These are phyloP conservation scores for Trissonchulus latispiculum DNA, from an alignment of 2,888 invertebrate genomes.

Conservation along the genomic window DNA sequence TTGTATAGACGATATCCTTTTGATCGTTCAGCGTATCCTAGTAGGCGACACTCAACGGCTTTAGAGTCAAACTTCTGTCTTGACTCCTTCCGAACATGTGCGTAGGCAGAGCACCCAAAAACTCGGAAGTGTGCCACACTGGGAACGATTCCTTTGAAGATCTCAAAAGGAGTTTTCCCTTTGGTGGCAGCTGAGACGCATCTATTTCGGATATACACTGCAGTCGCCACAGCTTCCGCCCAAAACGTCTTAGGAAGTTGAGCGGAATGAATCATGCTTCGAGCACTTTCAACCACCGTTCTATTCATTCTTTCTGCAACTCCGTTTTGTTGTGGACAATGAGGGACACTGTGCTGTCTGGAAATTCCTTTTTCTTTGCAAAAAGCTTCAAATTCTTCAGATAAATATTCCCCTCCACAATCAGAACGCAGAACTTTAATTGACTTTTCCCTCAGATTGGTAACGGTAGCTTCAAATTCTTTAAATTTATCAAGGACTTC, in stretches of 20 bases:
- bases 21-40: conserved; percentile 27
- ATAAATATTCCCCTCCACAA: neutral
- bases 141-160: conserved; percentile 23
- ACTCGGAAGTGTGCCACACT: conserved; percentile 26
- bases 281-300: neutral
- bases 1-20: conserved; percentile 25
- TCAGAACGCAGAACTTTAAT: neutral
- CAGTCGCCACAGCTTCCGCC: neutral
- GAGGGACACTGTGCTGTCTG: neutral
- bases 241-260: neutral
- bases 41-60: conserved; percentile 17
- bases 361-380: neutral
- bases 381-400: neutral
- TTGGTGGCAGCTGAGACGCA: neutral
- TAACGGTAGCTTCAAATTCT: neutral
- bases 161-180: conserved; percentile 27
- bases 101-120: conserved; percentile 27
- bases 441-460: neutral
- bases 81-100: conserved; percentile 20
- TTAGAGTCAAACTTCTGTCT: conserved; percentile 24
- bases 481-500: neutral
- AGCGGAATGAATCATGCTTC: neutral
- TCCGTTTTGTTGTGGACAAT: neutral
- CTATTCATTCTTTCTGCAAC: neutral
- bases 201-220: neutral